Percentiles rank a stretch among this genome's conserved stretches.
Evolutionary conservation across 2,797 vertebrate species (phyloP).

Genomic region (Girardinus metallicus): DNA sequence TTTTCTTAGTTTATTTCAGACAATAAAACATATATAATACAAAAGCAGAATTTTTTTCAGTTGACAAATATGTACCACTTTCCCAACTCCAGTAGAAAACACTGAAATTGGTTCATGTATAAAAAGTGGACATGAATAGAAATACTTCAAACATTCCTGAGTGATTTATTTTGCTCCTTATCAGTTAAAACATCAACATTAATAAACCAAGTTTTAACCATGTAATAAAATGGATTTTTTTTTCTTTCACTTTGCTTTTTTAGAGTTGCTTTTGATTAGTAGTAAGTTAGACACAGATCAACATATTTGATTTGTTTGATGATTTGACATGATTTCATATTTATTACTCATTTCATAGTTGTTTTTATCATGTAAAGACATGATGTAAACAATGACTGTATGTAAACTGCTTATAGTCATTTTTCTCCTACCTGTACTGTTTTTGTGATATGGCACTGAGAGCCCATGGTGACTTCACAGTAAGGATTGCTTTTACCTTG

Average conservation of each 20-base stretch:
- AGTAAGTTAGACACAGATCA: no score
- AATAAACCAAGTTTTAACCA: background rate
- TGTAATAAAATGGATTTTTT: background rate
- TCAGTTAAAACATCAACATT: background rate
- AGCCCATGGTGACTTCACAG: slow-evolving; percentile 99
- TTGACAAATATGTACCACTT: background rate
- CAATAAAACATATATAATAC: background rate
- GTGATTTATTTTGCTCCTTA: background rate
- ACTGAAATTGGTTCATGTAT: background rate
- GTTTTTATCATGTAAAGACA: no score
- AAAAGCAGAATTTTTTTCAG: background rate
- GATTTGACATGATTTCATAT: no score
- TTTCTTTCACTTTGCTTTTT: no score
- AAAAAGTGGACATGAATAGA: background rate
- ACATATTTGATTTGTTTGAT: no score
- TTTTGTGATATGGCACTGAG: slow-evolving; percentile 99
- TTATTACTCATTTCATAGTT: no score
- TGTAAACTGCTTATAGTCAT: no score
- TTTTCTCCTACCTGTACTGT: slow-evolving; percentile 86
- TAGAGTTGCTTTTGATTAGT: no score
- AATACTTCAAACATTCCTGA: background rate
- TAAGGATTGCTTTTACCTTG: slow-evolving; percentile 98
- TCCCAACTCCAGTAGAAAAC: background rate
- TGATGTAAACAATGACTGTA: no score
- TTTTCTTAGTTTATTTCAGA: background rate